Evolutionary conservation across 2,113 vertebrate species (phyloP).

Genomic region (Zootoca vivipara): DNA sequence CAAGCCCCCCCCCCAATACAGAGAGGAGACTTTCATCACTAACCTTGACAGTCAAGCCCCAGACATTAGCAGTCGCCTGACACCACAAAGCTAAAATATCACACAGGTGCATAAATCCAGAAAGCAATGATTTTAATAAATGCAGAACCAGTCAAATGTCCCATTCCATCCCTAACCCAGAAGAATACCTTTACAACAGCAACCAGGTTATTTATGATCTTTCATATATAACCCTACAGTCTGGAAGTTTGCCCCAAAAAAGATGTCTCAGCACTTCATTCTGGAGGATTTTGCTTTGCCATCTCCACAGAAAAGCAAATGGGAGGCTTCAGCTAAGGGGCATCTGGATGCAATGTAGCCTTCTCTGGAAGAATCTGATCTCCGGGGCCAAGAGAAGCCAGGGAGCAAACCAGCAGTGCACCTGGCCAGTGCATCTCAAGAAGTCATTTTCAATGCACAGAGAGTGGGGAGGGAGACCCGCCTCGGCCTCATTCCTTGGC

Average conservation of each 20-base stretch:
- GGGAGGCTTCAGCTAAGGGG: background rate
- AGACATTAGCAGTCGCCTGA: background rate
- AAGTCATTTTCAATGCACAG: background rate
- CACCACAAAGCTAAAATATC: background rate
- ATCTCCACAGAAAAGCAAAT: background rate
- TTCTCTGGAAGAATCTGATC: background rate
- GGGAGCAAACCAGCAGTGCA: background rate
- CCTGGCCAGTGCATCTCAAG: background rate
- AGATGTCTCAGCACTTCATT: background rate
- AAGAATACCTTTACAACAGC: background rate
- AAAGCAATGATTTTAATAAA: background rate
- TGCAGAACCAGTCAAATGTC: background rate
- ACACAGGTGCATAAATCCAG: background rate
- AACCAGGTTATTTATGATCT: background rate
- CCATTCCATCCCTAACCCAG: background rate
- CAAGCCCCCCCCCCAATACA: background rate
- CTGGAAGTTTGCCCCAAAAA: background rate
- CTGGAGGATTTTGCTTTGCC: background rate
- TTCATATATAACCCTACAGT: background rate
- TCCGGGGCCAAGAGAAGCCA: background rate
- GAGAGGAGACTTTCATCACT: too few relatives aligned
- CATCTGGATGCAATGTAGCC: background rate
- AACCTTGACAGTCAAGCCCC: background rate
- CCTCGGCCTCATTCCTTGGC: conserved; percentile 27
- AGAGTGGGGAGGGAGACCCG: background rate